Evolutionary conservation across 2,888 invertebrate genomes (phyloP), one percentile per base, ranked within the genome.

Genomic region (Ceraclea dissimilis): DNA sequence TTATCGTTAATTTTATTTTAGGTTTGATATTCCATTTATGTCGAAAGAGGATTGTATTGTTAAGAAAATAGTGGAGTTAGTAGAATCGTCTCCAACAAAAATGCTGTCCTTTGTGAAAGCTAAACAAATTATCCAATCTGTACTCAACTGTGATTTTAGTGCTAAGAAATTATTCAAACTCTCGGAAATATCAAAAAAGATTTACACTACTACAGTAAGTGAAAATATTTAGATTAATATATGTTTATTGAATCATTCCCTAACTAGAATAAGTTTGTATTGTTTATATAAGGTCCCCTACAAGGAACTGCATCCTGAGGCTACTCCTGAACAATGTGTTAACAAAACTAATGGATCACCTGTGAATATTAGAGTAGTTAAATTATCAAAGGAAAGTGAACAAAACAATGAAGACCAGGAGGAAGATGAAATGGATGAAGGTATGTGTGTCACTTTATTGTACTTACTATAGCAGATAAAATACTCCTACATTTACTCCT

Each of bases 11-110:
- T 19, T 11, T 21, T 21, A 4, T 21, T 88, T 75, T 80, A 1
- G 73, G 83, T 50, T 90, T 87, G 68, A 84, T 76, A 66, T 71
- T 73, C 1, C 75, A 79, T 60, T 73, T 76, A 19, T 79, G 80
- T 65, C 75, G 80, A 10, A 79, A 78, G 63, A 71, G 76, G 46
- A 70, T 78, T 22, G 66, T 74, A 66, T 82, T 20, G 74, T 80
- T 0, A 79, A 82, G 63, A 70, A 75, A 61, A 73, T 85, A 33
- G 73, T 81, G 2, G 72, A 77, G 26, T 68, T 75, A 51, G 66
- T 86, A 43, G 79, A 80, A 60, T 71, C 71, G 1, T 76, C 78
- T 59, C 79, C 82, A 0, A 71, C 79, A 54, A 70, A 72, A 60
- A 70, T 74, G 39, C 76, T 81, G 21, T 76, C 80, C 19, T 75